Evolutionary conservation across 2,113 vertebrate genomes (phyloP).

Genomic region (Genyomyrus donnyi): DNA sequence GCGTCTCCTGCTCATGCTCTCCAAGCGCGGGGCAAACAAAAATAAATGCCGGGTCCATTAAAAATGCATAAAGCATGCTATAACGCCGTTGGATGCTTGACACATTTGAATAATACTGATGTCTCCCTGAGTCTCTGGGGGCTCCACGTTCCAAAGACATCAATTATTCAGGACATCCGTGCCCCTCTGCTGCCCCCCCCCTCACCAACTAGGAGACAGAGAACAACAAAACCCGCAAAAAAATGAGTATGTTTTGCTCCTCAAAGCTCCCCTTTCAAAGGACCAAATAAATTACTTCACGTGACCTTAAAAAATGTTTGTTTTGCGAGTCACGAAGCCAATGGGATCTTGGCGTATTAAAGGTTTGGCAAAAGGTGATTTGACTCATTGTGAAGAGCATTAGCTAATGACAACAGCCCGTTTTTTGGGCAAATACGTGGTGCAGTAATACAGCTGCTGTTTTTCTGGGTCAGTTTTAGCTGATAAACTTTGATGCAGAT

Average conservation of each 20-base stretch:
- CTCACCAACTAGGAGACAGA: constrained; percentile 25
- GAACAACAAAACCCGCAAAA: constrained; percentile 40
- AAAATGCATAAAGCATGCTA: constrained; percentile 49
- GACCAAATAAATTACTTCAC: constrained; percentile 32
- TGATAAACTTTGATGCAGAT: not conserved
- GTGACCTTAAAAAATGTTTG: constrained; percentile 18
- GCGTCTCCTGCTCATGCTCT: constrained; percentile 3
- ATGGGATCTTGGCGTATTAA: not conserved
- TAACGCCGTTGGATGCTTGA: constrained; percentile 39
- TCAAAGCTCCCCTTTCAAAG: constrained; percentile 30
- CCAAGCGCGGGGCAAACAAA: constrained; percentile 26
- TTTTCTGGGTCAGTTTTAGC: not conserved
- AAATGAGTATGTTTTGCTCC: constrained; percentile 41
- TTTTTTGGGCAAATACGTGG: not conserved
- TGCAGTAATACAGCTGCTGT: not conserved
- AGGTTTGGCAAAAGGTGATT: not conserved
- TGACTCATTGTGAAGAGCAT: not conserved
- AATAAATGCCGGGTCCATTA: constrained; percentile 33
- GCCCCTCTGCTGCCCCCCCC: not conserved
- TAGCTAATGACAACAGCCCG: not conserved
- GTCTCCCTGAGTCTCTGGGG: constrained; percentile 48
- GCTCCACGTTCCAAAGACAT: constrained; percentile 44
- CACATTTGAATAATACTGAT: constrained; percentile 52
- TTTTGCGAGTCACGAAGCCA: not conserved
- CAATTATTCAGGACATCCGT: constrained; percentile 58